A percentile compares a stretch with the other conserved stretches of the same genome.
Evolutionary conservation across 1,140 invertebrate species (phyloP).

Genomic region (Pentalonia nigronervosa): DNA sequence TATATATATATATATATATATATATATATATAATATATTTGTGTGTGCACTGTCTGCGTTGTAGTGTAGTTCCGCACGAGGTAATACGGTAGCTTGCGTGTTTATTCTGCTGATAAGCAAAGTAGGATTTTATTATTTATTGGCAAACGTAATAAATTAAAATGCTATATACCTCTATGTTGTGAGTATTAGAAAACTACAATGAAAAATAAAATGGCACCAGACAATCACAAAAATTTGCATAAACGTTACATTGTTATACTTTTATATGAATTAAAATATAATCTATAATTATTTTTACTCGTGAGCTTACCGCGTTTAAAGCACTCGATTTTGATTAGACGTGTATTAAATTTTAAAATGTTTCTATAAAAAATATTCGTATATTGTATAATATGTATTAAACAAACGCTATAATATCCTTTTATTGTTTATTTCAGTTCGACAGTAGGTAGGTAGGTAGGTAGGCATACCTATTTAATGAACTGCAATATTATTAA

Average conservation of each 20-base stretch:
- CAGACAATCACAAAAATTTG: neutral
- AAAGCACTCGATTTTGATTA: neutral
- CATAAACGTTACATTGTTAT: neutral
- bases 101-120: neutral
- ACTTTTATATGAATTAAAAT: neutral
- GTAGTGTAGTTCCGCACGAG: neutral
- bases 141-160: neutral
- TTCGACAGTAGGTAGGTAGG: neutral
- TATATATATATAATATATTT: no score
- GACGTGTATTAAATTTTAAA: neutral
- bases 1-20: no score
- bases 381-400: neutral
- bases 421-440: neutral
- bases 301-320: neutral
- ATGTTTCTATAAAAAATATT: neutral
- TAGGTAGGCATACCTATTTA: neutral
- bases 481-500: neutral
- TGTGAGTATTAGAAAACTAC: no score
- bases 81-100: neutral
- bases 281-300: neutral
- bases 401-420: neutral
- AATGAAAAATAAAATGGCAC: neutral
- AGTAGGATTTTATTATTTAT: neutral
- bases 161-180: neutral
- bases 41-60: neutral